phyloP scores from a whole-genome alignment of 2,888 invertebrate species.

The Linnaemya tessellans region DNA sequence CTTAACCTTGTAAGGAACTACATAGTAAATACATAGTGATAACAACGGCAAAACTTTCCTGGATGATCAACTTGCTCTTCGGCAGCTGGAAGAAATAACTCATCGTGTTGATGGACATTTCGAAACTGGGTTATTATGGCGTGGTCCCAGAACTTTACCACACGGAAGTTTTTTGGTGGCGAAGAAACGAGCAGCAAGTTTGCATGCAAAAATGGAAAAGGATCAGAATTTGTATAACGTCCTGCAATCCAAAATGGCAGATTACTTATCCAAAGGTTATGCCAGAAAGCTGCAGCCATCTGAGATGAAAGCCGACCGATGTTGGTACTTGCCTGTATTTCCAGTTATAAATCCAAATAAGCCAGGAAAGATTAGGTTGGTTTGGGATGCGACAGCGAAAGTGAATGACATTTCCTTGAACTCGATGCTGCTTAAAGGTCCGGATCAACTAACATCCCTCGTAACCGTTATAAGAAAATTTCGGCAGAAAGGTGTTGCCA shows the following conservation, averaged over 20 bases:
- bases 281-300: too few species aligned
- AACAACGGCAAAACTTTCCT: neutral
- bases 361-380: too few species aligned
- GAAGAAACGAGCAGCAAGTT: conserved; percentile 15
- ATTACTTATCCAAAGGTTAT: conserved; percentile 30
- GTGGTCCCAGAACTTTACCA: conserved; percentile 18
- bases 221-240: conserved; percentile 15
- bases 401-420: too few species aligned
- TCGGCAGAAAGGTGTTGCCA: too few species aligned
- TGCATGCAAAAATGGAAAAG: conserved; percentile 28
- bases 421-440: too few species aligned
- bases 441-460: too few species aligned
- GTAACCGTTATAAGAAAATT: too few species aligned
- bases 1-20: neutral
- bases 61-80: conserved; percentile 34
- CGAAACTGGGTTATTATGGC: conserved; percentile 57
- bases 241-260: conserved; percentile 57
- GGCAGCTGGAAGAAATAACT: conserved; percentile 35
- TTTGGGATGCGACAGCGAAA: too few species aligned
- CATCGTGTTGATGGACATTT: conserved; percentile 34
- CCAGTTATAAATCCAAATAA: too few species aligned
- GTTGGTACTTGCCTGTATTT: too few species aligned
- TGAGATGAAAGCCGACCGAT: too few species aligned
- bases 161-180: conserved; percentile 40
- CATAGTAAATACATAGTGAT: conserved; percentile 42